phyloP scores from a whole-genome alignment of 2,113 vertebrate species.

The Corythornis cristatus region DNA sequence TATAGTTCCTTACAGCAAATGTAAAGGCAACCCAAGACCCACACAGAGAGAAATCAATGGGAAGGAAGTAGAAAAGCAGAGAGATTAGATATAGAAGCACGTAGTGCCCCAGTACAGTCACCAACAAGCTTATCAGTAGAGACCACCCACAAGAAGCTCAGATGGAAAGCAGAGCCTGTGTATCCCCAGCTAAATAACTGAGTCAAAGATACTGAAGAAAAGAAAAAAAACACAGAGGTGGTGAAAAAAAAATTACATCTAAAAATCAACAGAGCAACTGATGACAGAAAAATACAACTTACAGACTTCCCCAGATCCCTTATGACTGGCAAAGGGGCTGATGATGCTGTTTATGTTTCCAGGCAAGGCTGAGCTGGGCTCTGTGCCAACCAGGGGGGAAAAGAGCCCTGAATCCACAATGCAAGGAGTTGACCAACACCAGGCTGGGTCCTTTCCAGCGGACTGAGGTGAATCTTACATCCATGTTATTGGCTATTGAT shows the following conservation, averaged over 20 bases:
- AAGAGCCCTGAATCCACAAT: background rate
- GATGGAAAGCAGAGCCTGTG: background rate
- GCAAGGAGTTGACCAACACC: background rate
- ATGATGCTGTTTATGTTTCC: background rate
- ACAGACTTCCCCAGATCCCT: background rate
- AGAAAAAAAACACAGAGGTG: background rate
- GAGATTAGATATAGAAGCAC: background rate
- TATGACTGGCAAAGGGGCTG: background rate
- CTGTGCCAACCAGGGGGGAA: background rate
- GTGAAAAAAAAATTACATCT: background rate
- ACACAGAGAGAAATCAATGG: fast-evolving
- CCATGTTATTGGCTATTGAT: background rate
- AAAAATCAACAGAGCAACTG: background rate
- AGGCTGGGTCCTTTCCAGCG: background rate
- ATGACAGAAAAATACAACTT: background rate
- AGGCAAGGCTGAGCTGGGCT: background rate
- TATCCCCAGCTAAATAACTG: background rate
- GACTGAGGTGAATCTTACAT: background rate
- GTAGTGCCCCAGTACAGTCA: background rate
- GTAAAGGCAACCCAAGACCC: background rate
- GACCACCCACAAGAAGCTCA: background rate
- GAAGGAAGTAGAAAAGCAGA: background rate
- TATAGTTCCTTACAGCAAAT: background rate
- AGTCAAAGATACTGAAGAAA: background rate
- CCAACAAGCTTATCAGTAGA: background rate